phyloP scores from a whole-genome alignment of 2,888 invertebrate species.

The Hypomecis punctinalis region DNA sequence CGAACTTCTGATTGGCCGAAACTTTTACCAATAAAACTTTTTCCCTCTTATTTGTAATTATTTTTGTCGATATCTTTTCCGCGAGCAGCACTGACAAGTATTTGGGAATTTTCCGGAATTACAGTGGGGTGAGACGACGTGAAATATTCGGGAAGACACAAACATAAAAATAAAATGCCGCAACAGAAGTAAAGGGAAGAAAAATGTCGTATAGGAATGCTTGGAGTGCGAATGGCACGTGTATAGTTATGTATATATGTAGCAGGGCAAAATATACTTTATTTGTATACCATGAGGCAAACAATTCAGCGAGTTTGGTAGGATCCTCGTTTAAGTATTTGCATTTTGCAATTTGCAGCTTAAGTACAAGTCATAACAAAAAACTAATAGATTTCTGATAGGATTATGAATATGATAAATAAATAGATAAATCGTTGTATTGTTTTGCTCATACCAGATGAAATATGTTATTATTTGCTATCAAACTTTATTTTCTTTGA shows the following conservation, averaged over 20 bases:
- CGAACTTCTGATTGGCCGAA: conserved; percentile 33
- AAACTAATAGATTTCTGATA: no score
- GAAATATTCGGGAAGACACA: conserved; percentile 68
- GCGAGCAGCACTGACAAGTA: conserved; percentile 56
- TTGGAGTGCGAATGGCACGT: conserved; percentile 55
- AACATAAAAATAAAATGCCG: conserved; percentile 72
- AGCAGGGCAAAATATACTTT: neutral
- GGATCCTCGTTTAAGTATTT: no score
- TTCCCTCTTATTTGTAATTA: conserved; percentile 47
- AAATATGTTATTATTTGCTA: no score
- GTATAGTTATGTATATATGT: conserved; percentile 38
- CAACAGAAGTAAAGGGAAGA: conserved; percentile 61
- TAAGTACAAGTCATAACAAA: no score
- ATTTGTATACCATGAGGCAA: neutral
- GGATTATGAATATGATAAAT: no score
- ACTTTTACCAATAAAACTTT: conserved; percentile 49
- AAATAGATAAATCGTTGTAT: no score
- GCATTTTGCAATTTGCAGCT: no score
- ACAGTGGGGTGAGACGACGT: conserved; percentile 55
- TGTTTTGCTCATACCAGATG: no score
- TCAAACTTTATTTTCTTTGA: no score
- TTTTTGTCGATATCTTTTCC: conserved; percentile 42
- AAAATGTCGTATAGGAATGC: conserved; percentile 66
- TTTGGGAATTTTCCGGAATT: conserved; percentile 64
- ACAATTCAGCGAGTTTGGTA: no score